These are phyloP conservation scores for Sinonovacula constricta DNA, from an alignment of 1,140 invertebrate genomes.

Conservation along the genomic window DNA sequence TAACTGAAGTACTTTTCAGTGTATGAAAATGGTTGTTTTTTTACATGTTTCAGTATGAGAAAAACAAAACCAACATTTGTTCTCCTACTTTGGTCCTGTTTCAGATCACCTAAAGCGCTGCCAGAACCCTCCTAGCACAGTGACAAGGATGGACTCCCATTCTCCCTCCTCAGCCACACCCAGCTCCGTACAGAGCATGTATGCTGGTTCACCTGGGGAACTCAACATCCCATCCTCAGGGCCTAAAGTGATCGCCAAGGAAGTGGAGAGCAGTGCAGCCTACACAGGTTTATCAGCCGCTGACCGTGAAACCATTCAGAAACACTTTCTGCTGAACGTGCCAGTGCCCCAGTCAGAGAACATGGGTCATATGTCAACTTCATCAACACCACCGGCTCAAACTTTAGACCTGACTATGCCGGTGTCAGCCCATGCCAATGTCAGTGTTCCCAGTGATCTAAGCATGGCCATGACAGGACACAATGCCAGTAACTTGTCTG, in stretches of 20 bases:
- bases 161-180: slow-evolving; percentile 34
- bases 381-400: slow-evolving; percentile 30
- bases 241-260: slow-evolving; percentile 45
- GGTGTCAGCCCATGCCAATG: slow-evolving; percentile 28
- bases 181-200: slow-evolving; percentile 22
- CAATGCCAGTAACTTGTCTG: background rate
- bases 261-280: slow-evolving; percentile 42
- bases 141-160: slow-evolving; percentile 22
- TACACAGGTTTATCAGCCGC: slow-evolving; percentile 39
- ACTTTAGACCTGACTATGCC: slow-evolving; percentile 46
- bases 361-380: slow-evolving; percentile 24
- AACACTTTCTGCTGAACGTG: slow-evolving; percentile 50
- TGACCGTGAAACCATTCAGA: slow-evolving; percentile 47
- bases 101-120: slow-evolving; percentile 47
- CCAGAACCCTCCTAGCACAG: slow-evolving; percentile 43
- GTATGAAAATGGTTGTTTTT: too few relatives aligned
- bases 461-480: background rate
- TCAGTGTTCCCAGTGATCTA: slow-evolving; percentile 11
- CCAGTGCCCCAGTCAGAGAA: slow-evolving; percentile 36
- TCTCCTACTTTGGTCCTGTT: too few relatives aligned
- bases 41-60: too few relatives aligned
- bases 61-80: too few relatives aligned
- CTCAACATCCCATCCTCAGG: slow-evolving; percentile 37
- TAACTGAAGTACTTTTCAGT: too few relatives aligned
- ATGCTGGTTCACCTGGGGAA: slow-evolving; percentile 36